These are phyloP conservation scores for Macaria liturata DNA, from an alignment of 2,888 invertebrate genomes.

Conservation along the genomic window DNA sequence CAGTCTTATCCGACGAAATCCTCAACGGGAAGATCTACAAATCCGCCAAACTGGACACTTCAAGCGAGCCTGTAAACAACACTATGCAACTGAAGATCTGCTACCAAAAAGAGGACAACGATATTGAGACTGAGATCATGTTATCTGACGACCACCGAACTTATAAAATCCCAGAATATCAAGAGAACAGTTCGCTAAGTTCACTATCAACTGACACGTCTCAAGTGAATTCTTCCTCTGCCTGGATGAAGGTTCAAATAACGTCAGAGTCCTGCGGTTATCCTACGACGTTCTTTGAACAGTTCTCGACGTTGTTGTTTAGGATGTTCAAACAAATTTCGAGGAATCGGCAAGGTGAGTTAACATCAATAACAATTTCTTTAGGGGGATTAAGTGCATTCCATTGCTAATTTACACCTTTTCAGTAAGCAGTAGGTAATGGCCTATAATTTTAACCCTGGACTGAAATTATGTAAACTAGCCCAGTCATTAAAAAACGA, in stretches of 20 bases:
- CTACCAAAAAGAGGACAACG: conserved; percentile 63
- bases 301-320: conserved; percentile 83
- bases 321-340: conserved; percentile 84
- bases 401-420: too few species aligned
- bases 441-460: too few species aligned
- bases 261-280: conserved; percentile 68
- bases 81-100: conserved; percentile 68
- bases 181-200: conserved; percentile 60
- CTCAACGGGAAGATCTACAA: conserved; percentile 83
- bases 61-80: conserved; percentile 47
- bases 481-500: too few species aligned
- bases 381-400: too few species aligned
- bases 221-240: conserved; percentile 64
- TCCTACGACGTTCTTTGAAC: conserved; percentile 79
- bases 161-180: conserved; percentile 68
- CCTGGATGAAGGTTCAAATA: conserved; percentile 82
- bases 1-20: conserved; percentile 77
- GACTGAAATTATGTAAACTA: too few species aligned
- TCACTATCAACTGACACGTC: conserved; percentile 68
- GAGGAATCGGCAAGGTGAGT: conserved; percentile 81
- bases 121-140: conserved; percentile 66
- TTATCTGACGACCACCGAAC: conserved; percentile 65
- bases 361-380: too few species aligned
- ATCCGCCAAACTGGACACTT: conserved; percentile 56
- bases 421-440: too few species aligned